Percentiles rank a stretch among this genome's conserved stretches.
These are phyloP conservation scores for Cyprinodon variegatus DNA, from an alignment of 2,113 vertebrate genomes.

Conservation along the genomic window DNA sequence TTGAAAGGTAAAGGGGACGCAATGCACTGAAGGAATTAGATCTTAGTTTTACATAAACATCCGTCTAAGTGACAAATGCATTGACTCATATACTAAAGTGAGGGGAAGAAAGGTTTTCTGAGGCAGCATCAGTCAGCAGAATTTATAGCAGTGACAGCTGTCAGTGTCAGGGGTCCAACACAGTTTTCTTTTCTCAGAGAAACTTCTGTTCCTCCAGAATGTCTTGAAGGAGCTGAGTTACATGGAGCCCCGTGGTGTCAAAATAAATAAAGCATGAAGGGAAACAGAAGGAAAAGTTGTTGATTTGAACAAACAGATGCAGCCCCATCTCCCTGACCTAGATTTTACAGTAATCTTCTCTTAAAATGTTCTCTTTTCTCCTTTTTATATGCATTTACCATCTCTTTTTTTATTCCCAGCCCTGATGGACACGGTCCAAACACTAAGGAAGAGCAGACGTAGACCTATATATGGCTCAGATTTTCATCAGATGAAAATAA, in stretches of 20 bases:
- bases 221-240: constrained; percentile 38
- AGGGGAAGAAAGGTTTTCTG: neutral
- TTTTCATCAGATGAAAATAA: neutral
- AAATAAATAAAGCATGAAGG: constrained; percentile 68
- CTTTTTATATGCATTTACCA: neutral
- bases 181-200: constrained; percentile 20
- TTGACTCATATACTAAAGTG: constrained; percentile 1
- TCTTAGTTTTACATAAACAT: neutral
- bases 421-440: neutral
- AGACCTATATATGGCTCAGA: neutral
- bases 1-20: too few relatives aligned
- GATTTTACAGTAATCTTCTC: constrained; percentile 48
- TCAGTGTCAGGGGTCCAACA: constrained; percentile 30
- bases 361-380: constrained; percentile 24
- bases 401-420: constrained; percentile 26
- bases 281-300: constrained; percentile 48
- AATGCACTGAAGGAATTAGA: neutral
- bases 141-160: constrained; percentile 46
- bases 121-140: constrained; percentile 17
- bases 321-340: constrained; percentile 63
- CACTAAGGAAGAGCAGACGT: neutral
- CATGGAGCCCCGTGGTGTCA: constrained; percentile 35
- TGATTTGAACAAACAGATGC: constrained; percentile 44
- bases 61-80: neutral
- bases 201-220: constrained; percentile 38